Evolutionary conservation across 2,113 vertebrate genomes (phyloP).

Genomic region (Steatornis caripensis): DNA sequence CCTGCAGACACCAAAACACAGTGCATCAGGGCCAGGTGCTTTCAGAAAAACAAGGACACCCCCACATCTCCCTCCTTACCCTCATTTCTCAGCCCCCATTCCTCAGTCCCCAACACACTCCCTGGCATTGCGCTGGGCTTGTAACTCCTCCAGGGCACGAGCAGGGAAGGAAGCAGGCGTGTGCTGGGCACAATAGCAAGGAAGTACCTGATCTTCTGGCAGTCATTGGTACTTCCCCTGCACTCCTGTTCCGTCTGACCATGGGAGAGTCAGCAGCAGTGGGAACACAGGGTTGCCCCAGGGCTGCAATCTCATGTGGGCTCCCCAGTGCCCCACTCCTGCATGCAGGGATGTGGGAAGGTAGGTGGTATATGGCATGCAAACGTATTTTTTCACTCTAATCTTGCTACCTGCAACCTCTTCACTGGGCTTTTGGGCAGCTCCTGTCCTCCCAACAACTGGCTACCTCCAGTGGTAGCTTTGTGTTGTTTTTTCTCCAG

Average conservation of each 20-base stretch:
- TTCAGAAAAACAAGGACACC: not conserved
- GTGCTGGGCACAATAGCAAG: not conserved
- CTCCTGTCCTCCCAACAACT: not conserved
- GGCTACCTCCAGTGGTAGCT: not conserved
- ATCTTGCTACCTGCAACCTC: not conserved
- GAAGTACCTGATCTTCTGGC: slow-evolving; percentile 4
- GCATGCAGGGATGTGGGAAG: not conserved
- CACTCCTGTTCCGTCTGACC: not conserved
- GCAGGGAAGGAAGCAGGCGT: not conserved
- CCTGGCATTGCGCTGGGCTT: accelerated
- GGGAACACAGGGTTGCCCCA: not conserved
- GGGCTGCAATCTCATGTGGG: not conserved
- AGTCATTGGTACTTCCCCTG: not conserved
- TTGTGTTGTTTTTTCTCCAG: not conserved
- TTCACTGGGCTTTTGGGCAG: not conserved
- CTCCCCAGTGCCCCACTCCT: not conserved
- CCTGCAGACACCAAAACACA: not conserved
- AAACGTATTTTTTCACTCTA: not conserved
- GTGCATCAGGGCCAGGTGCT: accelerated
- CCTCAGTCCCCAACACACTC: not conserved
- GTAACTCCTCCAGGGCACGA: not conserved
- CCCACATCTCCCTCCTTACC: not conserved
- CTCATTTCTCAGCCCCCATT: not conserved
- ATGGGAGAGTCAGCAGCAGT: not conserved
- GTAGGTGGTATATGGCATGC: not conserved